phyloP scores from a whole-genome alignment of 1,140 invertebrate species.

The Drosophila kanapiae region DNA sequence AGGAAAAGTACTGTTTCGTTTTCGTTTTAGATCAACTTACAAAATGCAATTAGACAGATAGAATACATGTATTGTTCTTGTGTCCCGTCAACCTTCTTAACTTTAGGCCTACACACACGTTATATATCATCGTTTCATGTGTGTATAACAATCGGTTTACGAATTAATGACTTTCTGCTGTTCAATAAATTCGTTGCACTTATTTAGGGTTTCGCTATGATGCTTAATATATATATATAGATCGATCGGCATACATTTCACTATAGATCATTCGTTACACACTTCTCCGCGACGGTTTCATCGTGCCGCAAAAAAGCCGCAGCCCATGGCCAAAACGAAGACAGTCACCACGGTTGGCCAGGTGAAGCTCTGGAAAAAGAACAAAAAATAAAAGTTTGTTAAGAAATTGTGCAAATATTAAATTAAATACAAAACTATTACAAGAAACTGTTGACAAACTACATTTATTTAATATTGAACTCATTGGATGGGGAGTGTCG shows the following conservation, averaged over 20 bases:
- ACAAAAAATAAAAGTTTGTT: constrained; percentile 3
- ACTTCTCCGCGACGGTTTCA: constrained; percentile 46
- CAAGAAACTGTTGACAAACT: not conserved
- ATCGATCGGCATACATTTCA: constrained; percentile 47
- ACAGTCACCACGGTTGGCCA: constrained; percentile 85
- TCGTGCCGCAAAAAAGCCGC: constrained; percentile 84
- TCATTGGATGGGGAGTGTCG: not conserved
- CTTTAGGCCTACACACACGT: constrained; percentile 24
- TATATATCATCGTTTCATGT: constrained; percentile 16
- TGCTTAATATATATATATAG: constrained; percentile 13
- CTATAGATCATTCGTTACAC: constrained; percentile 56
- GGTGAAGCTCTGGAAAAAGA: constrained; percentile 71
- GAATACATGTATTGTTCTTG: constrained; percentile 77
- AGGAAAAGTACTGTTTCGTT: constrained; percentile 38
- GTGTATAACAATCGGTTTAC: constrained; percentile 40
- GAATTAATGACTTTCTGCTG: constrained; percentile 66
- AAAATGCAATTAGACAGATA: constrained; percentile 42
- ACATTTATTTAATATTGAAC: constrained; percentile 14
- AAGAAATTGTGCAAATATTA: not conserved
- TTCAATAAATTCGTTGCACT: constrained; percentile 68
- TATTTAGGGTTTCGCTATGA: constrained; percentile 36
- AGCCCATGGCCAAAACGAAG: constrained; percentile 84
- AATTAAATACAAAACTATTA: not conserved
- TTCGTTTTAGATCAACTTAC: constrained; percentile 18
- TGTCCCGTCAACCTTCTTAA: constrained; percentile 78